phyloP scores from a whole-genome alignment of 2,113 vertebrate genomes.

The Muntiacus muntjak region DNA sequence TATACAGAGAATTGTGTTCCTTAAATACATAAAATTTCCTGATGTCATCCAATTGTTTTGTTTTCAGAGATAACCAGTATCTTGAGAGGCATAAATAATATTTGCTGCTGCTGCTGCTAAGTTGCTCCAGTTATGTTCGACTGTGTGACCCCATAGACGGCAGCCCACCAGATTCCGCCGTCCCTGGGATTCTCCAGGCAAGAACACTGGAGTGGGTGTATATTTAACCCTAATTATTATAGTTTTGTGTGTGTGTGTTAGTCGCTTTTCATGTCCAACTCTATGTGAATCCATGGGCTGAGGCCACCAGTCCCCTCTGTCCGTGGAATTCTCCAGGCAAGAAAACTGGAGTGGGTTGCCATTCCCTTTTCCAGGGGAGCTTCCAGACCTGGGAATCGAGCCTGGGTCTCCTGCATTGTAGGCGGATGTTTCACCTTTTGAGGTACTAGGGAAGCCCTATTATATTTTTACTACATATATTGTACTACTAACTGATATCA shows the following conservation, averaged over 20 bases:
- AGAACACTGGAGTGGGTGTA: background rate
- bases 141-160: background rate
- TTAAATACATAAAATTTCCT: background rate
- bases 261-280: background rate
- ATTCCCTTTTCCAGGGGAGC: background rate
- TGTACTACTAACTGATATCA: background rate
- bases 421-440: background rate
- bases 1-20: background rate
- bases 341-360: background rate
- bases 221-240: background rate
- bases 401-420: background rate
- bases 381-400: background rate
- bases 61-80: background rate
- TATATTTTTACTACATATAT: background rate
- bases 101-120: background rate
- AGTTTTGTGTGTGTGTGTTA: background rate
- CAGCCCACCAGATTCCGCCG: background rate
- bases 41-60: background rate
- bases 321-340: background rate
- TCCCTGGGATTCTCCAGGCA: background rate
- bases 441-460: background rate
- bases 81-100: background rate
- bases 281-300: background rate
- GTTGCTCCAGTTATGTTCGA: rapidly evolving
- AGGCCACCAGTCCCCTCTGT: background rate